Evolutionary conservation across 1,140 invertebrate species (phyloP).

Genomic region (Neotoxoptera formosana): DNA sequence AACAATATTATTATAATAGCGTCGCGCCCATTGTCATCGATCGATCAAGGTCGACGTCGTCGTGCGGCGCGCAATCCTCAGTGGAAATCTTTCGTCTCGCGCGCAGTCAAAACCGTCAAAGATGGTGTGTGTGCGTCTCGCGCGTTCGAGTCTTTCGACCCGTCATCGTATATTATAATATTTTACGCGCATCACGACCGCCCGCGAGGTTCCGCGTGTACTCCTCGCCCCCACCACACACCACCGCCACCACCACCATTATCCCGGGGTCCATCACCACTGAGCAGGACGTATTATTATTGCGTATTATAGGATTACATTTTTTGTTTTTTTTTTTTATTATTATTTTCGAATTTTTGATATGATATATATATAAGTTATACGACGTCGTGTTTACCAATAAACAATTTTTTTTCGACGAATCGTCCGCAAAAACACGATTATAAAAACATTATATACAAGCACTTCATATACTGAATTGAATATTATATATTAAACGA

Average conservation of each 20-base stretch:
- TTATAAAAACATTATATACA: background rate
- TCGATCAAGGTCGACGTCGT: constrained; percentile 28
- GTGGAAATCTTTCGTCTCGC: background rate
- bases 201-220: background rate
- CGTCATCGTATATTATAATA: constrained; percentile 7
- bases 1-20: background rate
- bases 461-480: too few relatives aligned
- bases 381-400: background rate
- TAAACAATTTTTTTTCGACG: background rate
- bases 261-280: background rate
- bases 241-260: background rate
- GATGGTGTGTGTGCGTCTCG: background rate
- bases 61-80: background rate
- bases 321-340: too few relatives aligned
- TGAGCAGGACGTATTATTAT: background rate
- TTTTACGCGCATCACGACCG: background rate
- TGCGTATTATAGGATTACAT: background rate
- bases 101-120: background rate
- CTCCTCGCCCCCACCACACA: too few relatives aligned
- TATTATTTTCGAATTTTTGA: background rate
- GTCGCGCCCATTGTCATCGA: constrained; percentile 12
- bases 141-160: constrained; percentile 38
- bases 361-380: background rate
- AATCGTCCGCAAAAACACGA: background rate
- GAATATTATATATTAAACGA: background rate